Evolutionary conservation across 2,888 invertebrate genomes (phyloP), one percentile per base, ranked within the genome.

Genomic region (Tachina lurida): DNA sequence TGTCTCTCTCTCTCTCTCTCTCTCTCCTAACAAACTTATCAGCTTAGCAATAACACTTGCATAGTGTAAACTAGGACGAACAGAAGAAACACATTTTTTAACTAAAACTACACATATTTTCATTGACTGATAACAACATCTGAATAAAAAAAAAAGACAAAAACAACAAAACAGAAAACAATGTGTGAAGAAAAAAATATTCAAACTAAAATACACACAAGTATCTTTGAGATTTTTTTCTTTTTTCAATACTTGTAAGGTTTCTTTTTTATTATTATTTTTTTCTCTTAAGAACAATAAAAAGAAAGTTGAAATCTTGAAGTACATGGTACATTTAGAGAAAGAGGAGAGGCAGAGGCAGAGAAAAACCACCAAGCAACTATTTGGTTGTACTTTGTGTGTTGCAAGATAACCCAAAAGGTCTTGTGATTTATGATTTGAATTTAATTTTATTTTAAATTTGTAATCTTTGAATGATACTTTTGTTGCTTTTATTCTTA

Each of bases 341-440:
- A 76, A 31, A 76, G 58, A 47, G 15, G 65, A 31, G 65, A 31
- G 41, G 17, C 15, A 31, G 75, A 54, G 17, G 41, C 15, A 31
- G 75, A 54, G 17, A 22, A 80, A 80, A 68, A 68, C 8, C 67
- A 60, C n/a, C 60, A 81, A 84, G 75, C 31, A 73, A 76, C 58
- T 82, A 77, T 71, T 77, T 83, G 31, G 4, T 68, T 67, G 63
- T 65, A 56, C 31, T 45, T n/a, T 58, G 70, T 70, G 45, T 77
- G 71, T 63, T 65, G 58, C 77, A 71, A 73, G 83, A 83, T 83
- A 83, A 83, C 77, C 83, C 67, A 77, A 81, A 73, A 77, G 76
- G 77, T 77, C 77, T 77, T 77, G 39, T 73, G 65, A 83, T 77
- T 77, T 83, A 83, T 60, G 71, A 71, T 71, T 77, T 47, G 17